phyloP scores from a whole-genome alignment of 2,113 vertebrate species.

The Mastomys natalensis region DNA sequence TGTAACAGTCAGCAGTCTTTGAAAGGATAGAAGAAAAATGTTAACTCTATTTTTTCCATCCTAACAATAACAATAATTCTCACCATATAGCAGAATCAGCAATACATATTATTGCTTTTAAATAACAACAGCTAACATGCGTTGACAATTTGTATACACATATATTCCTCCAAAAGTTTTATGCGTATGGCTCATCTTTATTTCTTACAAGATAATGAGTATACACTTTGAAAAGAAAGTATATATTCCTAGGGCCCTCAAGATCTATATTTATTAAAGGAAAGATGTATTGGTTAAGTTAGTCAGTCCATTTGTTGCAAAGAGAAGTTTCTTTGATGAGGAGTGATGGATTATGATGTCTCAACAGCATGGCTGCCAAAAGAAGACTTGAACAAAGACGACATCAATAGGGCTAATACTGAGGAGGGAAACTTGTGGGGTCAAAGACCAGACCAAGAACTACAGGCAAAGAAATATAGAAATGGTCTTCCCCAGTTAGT shows the following conservation, averaged over 20 bases:
- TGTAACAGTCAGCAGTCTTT: not conserved
- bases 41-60: not conserved
- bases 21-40: conserved; percentile 5
- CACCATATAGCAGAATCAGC: not conserved
- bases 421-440: not conserved
- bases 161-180: not conserved
- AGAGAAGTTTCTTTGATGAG: not conserved
- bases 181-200: not conserved
- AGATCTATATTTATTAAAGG: not conserved
- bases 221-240: not conserved
- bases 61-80: not conserved
- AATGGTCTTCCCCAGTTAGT: not conserved
- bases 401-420: not conserved
- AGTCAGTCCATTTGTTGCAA: not conserved
- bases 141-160: not conserved
- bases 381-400: not conserved
- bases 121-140: not conserved
- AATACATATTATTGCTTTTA: not conserved
- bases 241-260: not conserved
- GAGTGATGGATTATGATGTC: not conserved
- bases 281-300: not conserved
- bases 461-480: not conserved
- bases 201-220: conserved; percentile 3
- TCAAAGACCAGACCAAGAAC: not conserved
- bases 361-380: not conserved